Evolutionary conservation across 2,888 invertebrate genomes (phyloP), one percentile per base, ranked within the genome.

Genomic region (Tinea semifulvella): DNA sequence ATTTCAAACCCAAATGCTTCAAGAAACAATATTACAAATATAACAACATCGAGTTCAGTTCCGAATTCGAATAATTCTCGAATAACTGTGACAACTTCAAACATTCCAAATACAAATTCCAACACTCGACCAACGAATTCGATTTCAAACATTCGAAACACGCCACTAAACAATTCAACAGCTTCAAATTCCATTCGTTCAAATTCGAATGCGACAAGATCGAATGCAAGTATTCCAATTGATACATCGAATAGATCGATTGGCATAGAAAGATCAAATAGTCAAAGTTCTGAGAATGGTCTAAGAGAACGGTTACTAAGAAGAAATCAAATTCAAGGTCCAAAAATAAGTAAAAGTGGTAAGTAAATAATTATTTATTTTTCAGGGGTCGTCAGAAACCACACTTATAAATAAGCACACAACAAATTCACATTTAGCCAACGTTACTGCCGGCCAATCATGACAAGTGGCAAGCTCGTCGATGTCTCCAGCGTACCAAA

Each of bases 281-380:
- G 79, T 57, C 75, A 76, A 47, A 79, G 70, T 36, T 61, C 68
- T 0, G 74, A 63, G 38, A 77, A 79, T 27, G 49, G 60, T 0
- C 28, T 52, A 14, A 62, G 65, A 49, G 66, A 67, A n/a, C 48
- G 48, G 35, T 35, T 56, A 7, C 35, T 55, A 50, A 63, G 64
- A 53, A 55, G 63, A 36, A 63, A 66, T 50, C 55, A 50, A 25
- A 11, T 2, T 2, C 3, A 11, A 11, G 5, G 25, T 22, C 6
- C 25, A 22, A 22, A 73, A 31, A 31, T n/a, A 18, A 54, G 47
- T 0, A 74, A 63, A 49, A 60, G 48, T 53, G 77, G 79, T 79
- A 44, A 68, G 69, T 54, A 43, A 22, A 22, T 22, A 31, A 11
- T 31, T 31, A 31, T 10, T 7, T 31, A 31, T 31, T 31, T 5